Evolutionary conservation across 2,888 invertebrate species (phyloP), one percentile per base, ranked within the genome.

Genomic region (Poecilus cupreus): DNA sequence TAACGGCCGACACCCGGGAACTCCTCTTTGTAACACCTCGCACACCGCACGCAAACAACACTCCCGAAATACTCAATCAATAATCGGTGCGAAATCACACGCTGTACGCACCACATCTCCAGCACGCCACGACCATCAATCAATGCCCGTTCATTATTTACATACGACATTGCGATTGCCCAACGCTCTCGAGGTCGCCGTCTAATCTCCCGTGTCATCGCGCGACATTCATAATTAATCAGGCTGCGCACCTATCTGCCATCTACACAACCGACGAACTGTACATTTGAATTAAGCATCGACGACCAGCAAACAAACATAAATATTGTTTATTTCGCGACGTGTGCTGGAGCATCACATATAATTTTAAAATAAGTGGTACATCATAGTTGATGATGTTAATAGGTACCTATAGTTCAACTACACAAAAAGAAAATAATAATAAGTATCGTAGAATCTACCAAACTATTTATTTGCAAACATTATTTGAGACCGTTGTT

Each of bases 11-110:
- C 60, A 60, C 78, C 64, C 43, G 26, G 79, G 18, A 70, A 80
- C 80, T 54, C 80, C 80, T 80, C 80, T 80, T 80, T 80, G 39
- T 80, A 72, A 72, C 80, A 80, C 80, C 72, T 80, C 72, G 11
- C 11, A 5, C 18, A 10, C 6, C 16, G 64, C 64, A 76, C 76
- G 54, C 76, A 70, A 70, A 54, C 54, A 51, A 49, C 32, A 26
- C 20, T 26, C 37, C 37, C 76, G 22, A 76, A 75, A 76, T 76
- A 64, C 43, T 51, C 60, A 77, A 77, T 77, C 77, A 77, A 77
- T 77, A 77, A 64, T 77, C 64, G 18, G 20, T 77, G 77, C 43
- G 43, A 77, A 60, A 64, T 54, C 72, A 49, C 76, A 32, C 68
- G 43, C 32, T 32, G 32, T 32, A 32, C 32, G 32, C 32, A 32